Evolutionary conservation across 2,888 invertebrate species (phyloP).

Genomic region (Lamellibrachia satsuma): DNA sequence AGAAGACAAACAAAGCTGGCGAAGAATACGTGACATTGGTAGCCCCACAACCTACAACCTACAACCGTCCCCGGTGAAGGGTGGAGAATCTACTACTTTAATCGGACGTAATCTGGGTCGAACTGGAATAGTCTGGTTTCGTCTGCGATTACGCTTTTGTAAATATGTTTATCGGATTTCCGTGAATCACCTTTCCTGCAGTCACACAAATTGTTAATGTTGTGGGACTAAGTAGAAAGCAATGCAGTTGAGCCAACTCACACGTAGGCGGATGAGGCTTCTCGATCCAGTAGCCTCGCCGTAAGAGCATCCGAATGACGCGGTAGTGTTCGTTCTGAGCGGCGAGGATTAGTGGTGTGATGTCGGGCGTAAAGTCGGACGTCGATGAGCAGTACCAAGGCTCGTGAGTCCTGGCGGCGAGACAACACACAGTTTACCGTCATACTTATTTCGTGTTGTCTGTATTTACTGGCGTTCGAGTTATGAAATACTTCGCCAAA

Average conservation of each 20-base stretch:
- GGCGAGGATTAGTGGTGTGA: constrained; percentile 39
- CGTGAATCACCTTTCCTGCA: neutral
- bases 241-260: constrained; percentile 31
- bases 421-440: neutral
- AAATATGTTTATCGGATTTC: neutral
- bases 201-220: no score
- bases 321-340: constrained; percentile 34
- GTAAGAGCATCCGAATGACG: constrained; percentile 33
- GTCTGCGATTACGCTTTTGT: no score
- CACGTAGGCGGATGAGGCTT: constrained; percentile 68
- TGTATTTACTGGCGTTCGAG: no score
- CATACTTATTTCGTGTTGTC: neutral
- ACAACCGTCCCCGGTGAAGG: no score
- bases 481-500: no score
- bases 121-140: no score
- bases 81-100: no score
- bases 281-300: constrained; percentile 31
- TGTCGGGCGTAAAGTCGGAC: constrained; percentile 55
- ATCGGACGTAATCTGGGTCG: no score
- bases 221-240: neutral
- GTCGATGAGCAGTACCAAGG: neutral
- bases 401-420: neutral
- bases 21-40: no score
- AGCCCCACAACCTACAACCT: no score
- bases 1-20: no score